phyloP scores from a whole-genome alignment of 1,140 invertebrate genomes.

The Archivesica marissinica region DNA sequence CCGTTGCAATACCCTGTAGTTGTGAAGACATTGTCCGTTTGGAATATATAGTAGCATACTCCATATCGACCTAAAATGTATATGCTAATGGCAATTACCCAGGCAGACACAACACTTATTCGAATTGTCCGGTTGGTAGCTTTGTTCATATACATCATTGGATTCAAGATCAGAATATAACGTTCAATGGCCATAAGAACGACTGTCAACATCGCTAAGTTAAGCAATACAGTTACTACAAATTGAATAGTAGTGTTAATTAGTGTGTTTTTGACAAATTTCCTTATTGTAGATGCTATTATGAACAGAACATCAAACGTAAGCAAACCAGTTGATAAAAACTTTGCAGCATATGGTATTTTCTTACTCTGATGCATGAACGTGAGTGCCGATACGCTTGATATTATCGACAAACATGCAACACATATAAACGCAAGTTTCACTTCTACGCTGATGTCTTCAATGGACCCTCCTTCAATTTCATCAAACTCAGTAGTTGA shows the following conservation, averaged over 20 bases:
- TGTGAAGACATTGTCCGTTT: background rate
- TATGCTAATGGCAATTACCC: background rate
- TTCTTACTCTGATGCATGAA: background rate
- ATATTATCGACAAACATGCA: background rate
- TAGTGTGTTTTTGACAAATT: background rate
- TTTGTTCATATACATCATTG: background rate
- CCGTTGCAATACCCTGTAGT: background rate
- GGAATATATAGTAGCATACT: background rate
- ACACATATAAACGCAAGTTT: background rate
- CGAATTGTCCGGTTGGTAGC: background rate
- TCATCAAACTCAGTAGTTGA: no score
- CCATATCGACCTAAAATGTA: background rate
- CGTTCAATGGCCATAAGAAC: slow-evolving; percentile 16
- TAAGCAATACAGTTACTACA: background rate
- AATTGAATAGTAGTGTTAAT: background rate
- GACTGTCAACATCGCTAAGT: background rate
- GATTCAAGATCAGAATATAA: background rate
- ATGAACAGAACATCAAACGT: slow-evolving; percentile 6
- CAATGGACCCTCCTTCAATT: background rate
- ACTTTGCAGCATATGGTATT: background rate
- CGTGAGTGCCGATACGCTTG: background rate
- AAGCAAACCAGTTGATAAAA: slow-evolving; percentile 10
- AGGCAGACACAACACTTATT: background rate
- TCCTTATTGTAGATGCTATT: background rate
- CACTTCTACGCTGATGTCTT: background rate